These are phyloP conservation scores for Acrocephalus kingi DNA, from an alignment of 2,113 vertebrate species.

Conservation along the genomic window DNA sequence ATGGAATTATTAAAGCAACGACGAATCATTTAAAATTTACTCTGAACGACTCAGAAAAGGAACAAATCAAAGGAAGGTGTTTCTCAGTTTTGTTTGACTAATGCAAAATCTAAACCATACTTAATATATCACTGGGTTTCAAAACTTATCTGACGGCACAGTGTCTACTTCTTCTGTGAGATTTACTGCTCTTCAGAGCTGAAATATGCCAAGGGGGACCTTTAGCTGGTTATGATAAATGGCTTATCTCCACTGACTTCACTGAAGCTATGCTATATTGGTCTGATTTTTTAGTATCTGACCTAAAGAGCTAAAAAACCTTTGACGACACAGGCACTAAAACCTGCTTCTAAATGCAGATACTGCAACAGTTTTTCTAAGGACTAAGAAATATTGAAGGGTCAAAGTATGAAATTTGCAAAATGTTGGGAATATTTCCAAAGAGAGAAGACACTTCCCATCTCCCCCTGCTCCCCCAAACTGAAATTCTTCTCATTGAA, in stretches of 20 bases:
- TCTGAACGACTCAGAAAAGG: not conserved
- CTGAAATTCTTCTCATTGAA: not conserved
- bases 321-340: not conserved
- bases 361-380: not conserved
- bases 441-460: not conserved
- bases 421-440: not conserved
- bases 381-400: not conserved
- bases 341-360: not conserved
- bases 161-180: not conserved
- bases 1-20: not conserved
- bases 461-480: accelerated
- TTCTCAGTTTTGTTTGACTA: conserved; percentile 5
- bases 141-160: not conserved
- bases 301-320: conserved; percentile 14
- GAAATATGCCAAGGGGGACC: conserved; percentile 17
- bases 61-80: not conserved
- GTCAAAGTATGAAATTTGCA: not conserved
- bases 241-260: not conserved
- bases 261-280: not conserved
- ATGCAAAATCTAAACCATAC: not conserved
- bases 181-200: conserved; percentile 16
- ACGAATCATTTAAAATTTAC: not conserved
- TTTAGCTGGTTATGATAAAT: not conserved
- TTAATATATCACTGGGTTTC: conserved; percentile 1
- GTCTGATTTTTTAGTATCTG: not conserved